Evolutionary conservation across 2,113 vertebrate species (phyloP).

Genomic region (Peucedramus taeniatus): DNA sequence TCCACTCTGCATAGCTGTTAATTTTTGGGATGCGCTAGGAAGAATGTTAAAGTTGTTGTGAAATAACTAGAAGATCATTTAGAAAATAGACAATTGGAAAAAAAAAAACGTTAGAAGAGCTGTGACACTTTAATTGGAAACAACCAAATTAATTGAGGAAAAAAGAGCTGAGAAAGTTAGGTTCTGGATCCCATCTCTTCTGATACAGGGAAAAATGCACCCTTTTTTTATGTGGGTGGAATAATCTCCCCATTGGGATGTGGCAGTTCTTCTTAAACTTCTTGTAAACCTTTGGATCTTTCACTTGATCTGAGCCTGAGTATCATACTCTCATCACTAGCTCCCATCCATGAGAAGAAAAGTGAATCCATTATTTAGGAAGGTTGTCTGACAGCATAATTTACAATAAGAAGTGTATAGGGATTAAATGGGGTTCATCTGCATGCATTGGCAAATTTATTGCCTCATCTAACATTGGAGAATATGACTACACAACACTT

Average conservation of each 20-base stretch:
- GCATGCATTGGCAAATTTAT: not conserved
- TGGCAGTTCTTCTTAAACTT: not conserved
- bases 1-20: not conserved
- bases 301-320: not conserved
- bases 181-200: not conserved
- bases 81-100: not conserved
- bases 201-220: not conserved
- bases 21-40: not conserved
- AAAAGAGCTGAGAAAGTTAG: not conserved
- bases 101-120: not conserved
- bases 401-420: not conserved
- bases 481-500: not conserved
- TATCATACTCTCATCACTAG: not conserved
- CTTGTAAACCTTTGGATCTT: not conserved
- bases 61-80: not conserved
- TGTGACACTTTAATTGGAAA: not conserved
- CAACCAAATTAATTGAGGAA: not conserved
- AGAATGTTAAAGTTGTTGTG: not conserved
- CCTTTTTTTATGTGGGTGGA: not conserved
- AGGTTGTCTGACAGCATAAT: not conserved
- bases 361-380: not conserved
- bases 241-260: not conserved
- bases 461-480: not conserved
- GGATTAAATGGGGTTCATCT: not conserved
- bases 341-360: not conserved